These are phyloP conservation scores for Ibycter americanus DNA, from an alignment of 2,797 vertebrate genomes.

Conservation along the genomic window DNA sequence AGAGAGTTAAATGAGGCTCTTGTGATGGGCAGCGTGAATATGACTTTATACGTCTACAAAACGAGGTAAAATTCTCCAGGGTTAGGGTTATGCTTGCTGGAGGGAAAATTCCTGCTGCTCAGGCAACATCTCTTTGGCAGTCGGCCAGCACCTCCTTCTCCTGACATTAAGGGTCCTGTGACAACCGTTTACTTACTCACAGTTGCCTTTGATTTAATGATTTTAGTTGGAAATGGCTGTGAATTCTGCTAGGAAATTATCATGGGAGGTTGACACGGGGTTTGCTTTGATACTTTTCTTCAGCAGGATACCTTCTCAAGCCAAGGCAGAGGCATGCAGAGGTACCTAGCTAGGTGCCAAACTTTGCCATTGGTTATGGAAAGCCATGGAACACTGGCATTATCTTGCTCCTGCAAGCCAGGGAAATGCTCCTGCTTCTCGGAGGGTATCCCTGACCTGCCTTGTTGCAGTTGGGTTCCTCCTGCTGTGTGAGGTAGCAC, in stretches of 20 bases:
- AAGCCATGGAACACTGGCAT: not conserved
- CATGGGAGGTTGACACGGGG: accelerated
- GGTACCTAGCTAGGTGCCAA: not conserved
- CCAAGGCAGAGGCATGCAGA: not conserved
- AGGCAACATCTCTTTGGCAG: not conserved
- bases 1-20: not conserved
- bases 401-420: not conserved
- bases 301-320: not conserved
- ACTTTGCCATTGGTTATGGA: not conserved
- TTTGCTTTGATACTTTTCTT: not conserved
- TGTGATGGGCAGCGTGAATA: not conserved
- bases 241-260: not conserved
- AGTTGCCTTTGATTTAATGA: not conserved
- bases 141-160: not conserved
- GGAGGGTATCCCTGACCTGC: not conserved
- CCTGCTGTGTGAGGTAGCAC: not conserved
- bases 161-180: not conserved
- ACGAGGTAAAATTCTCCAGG: not conserved
- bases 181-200: not conserved
- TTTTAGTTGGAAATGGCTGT: not conserved
- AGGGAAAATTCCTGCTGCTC: not conserved
- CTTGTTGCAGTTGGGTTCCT: not conserved
- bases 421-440: not conserved
- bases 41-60: not conserved
- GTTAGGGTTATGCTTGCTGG: not conserved